Conservation (phyloP, 2,113 vertebrate species). For the Tenebrosternarchus preto region DNA sequence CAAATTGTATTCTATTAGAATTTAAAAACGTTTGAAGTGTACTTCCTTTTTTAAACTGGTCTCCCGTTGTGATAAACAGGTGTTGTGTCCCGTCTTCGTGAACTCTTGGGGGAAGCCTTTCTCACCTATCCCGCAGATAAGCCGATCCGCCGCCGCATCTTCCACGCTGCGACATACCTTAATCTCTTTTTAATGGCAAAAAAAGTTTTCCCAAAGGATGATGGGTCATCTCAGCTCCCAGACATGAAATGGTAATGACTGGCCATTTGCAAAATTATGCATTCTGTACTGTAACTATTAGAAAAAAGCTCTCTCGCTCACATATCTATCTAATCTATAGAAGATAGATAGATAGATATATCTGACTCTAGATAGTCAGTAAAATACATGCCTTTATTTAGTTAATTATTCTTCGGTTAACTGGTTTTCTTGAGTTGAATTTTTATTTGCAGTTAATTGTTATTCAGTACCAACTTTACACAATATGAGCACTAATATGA, state of each 20-base stretch:
- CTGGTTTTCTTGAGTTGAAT: no score
- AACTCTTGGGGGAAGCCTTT: constrained; percentile 29
- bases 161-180: constrained; percentile 65
- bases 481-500: no score
- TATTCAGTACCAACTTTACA: no score
- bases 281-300: background rate
- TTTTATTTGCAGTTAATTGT: no score
- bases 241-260: constrained; percentile 31
- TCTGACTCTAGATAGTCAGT: no score
- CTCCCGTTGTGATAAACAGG: constrained; percentile 54
- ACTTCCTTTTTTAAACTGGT: background rate
- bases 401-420: no score
- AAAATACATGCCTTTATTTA: background rate
- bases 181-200: constrained; percentile 77
- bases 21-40: constrained; percentile 9
- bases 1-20: background rate
- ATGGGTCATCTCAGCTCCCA: constrained; percentile 39
- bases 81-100: constrained; percentile 32
- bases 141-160: constrained; percentile 42
- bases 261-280: constrained; percentile 8
- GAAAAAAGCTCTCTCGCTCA: no score
- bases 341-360: no score
- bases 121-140: constrained; percentile 67
- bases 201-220: constrained; percentile 56
- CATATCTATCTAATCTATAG: no score